Evolutionary conservation across 1,140 invertebrate genomes (phyloP).

Genomic region (Stegodyphus dumicola): DNA sequence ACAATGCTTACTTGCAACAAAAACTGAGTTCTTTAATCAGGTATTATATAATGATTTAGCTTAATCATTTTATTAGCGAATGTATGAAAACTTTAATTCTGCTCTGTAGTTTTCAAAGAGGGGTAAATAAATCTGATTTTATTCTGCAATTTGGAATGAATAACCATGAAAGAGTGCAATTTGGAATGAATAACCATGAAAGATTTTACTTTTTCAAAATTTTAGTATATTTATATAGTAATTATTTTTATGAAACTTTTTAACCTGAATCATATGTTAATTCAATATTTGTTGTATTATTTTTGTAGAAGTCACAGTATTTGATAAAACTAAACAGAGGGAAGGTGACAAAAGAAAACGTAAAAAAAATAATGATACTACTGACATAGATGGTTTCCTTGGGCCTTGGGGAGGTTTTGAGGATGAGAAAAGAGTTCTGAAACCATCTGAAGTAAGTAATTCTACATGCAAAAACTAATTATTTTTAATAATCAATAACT

Average conservation of each 20-base stretch:
- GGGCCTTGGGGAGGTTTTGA: conserved; percentile 97
- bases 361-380: conserved; percentile 88
- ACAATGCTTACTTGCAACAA: no score
- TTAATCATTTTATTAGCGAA: no score
- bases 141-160: no score
- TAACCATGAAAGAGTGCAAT: no score
- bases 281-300: not conserved
- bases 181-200: no score
- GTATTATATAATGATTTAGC: no score
- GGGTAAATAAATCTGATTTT: no score
- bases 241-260: not conserved
- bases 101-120: no score
- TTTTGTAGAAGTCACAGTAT: conserved; percentile 76
- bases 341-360: conserved; percentile 87
- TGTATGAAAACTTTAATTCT: no score
- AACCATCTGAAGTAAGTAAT: conserved; percentile 51
- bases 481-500: not conserved
- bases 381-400: conserved; percentile 93
- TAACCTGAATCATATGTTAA: not conserved
- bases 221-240: not conserved
- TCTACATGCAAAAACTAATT: conserved; percentile 63
- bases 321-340: conserved; percentile 79
- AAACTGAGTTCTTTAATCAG: no score
- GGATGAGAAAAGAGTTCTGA: conserved; percentile 82
- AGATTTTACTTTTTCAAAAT: no score